Evolutionary conservation across 2,888 invertebrate genomes (phyloP).

Genomic region (Coronaproctus castanopsis): DNA sequence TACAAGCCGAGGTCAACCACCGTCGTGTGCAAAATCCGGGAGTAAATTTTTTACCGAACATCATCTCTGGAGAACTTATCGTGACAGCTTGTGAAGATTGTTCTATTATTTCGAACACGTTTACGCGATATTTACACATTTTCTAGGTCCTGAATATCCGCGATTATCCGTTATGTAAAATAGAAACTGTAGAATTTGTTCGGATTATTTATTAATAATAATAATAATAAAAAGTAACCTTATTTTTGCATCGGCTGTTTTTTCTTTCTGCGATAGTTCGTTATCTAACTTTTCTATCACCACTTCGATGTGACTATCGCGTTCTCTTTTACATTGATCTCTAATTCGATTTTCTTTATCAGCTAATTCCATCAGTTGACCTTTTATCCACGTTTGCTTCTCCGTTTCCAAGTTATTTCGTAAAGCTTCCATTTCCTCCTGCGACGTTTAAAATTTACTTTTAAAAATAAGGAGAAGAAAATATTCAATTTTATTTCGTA

Average conservation of each 20-base stretch:
- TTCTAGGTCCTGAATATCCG: no score
- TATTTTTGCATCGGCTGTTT: conserved; percentile 34
- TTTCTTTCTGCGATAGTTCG: conserved; percentile 43
- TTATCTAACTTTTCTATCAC: conserved; percentile 47
- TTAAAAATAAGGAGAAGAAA: neutral
- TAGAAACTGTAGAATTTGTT: no score
- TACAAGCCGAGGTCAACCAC: no score
- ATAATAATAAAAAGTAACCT: conserved; percentile 20
- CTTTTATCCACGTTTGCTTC: conserved; percentile 42
- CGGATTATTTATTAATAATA: neutral
- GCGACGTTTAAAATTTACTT: conserved; percentile 12
- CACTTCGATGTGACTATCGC: conserved; percentile 57
- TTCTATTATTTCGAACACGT: no score
- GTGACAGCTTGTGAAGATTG: no score
- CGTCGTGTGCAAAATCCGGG: no score
- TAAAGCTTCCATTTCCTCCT: conserved; percentile 33
- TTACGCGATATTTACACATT: no score
- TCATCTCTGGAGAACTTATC: no score
- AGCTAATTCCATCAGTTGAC: conserved; percentile 37
- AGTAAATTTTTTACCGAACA: no score
- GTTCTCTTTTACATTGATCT: conserved; percentile 46
- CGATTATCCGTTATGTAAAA: no score
- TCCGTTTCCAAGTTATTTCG: conserved; percentile 39
- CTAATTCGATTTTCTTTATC: conserved; percentile 46
- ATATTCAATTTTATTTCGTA: no score